Percentiles rank a stretch among this genome's conserved stretches.
Conservation (phyloP, 2,797 vertebrate species). For the Lagodon rhomboides region DNA sequence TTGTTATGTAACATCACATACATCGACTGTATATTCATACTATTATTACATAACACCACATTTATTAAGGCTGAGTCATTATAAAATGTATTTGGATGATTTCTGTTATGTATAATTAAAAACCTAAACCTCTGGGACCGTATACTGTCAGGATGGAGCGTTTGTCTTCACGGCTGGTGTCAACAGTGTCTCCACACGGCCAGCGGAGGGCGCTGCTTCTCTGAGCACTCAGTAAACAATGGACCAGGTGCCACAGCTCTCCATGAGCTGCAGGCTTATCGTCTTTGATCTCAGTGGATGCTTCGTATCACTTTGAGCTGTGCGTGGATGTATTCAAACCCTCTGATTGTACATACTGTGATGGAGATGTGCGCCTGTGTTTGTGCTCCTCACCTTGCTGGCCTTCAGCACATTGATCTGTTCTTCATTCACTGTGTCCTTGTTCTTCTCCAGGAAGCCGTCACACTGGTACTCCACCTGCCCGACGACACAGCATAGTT, state of each 20-base stretch:
- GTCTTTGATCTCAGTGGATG: constrained; percentile 19
- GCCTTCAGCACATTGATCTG: constrained; percentile 97
- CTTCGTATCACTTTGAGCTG: background rate
- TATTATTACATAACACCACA: background rate
- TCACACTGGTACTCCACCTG: constrained; percentile 99
- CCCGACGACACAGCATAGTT: constrained; percentile 9
- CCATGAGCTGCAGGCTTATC: background rate
- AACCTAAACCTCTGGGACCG: background rate
- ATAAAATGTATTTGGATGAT: constrained; percentile 1
- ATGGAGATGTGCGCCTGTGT: constrained; percentile 5
- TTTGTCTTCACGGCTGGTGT: constrained; percentile 1
- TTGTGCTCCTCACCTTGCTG: constrained; percentile 91
- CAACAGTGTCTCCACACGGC: constrained; percentile 12
- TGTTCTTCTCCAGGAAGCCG: constrained; percentile 98
- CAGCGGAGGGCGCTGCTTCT: constrained; percentile 72
- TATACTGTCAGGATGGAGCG: background rate
- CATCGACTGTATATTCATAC: too few species aligned
- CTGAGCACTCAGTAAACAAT: constrained; percentile 23
- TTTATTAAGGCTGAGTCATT: constrained; percentile 4
- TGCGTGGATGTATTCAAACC: background rate
- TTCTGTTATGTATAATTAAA: constrained; percentile 30
- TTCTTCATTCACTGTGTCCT: constrained; percentile 98
- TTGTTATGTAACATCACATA: background rate
- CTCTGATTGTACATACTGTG: background rate
- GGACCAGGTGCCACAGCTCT: constrained; percentile 33